phyloP scores from a whole-genome alignment of 1,140 invertebrate species.

The Lepeophtheirus salmonis region DNA sequence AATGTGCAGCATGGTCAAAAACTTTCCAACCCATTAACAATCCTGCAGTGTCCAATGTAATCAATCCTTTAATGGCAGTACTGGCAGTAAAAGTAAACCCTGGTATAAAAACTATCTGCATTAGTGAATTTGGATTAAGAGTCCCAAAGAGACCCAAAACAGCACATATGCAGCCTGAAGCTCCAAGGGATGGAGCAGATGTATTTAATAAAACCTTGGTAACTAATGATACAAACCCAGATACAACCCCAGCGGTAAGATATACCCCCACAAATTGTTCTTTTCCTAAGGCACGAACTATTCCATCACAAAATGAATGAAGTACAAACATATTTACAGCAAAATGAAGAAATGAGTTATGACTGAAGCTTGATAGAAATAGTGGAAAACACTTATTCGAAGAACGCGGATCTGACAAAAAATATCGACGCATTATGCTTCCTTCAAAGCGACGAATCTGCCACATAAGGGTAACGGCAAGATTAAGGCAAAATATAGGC shows the following conservation, averaged over 20 bases:
- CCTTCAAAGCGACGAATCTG: conserved; percentile 47
- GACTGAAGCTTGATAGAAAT: conserved; percentile 81
- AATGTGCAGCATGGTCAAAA: conserved; percentile 94
- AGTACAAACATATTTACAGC: conserved; percentile 88
- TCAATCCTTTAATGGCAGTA: conserved; percentile 58
- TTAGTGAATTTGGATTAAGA: conserved; percentile 56
- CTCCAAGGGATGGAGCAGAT: conserved; percentile 60
- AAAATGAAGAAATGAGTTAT: conserved; percentile 65
- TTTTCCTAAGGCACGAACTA: conserved; percentile 53
- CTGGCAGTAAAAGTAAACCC: conserved; percentile 65
- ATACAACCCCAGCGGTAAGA: conserved; percentile 62
- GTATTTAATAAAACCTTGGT: conserved; percentile 48
- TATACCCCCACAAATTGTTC: conserved; percentile 86
- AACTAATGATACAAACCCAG: conserved; percentile 62
- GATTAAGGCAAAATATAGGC: conserved; percentile 55
- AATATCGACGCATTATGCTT: conserved; percentile 59
- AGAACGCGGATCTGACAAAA: conserved; percentile 55
- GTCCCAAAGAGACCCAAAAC: conserved; percentile 68
- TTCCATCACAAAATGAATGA: conserved; percentile 46
- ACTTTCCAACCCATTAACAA: conserved; percentile 69
- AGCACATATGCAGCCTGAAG: conserved; percentile 81
- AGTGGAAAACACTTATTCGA: conserved; percentile 59
- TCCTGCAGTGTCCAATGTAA: conserved; percentile 59
- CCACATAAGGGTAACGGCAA: conserved; percentile 64
- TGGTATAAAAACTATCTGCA: conserved; percentile 78